These are phyloP conservation scores for Trididemnum nubilum DNA, from an alignment of 23 tunicate species.

Conservation along the genomic window DNA sequence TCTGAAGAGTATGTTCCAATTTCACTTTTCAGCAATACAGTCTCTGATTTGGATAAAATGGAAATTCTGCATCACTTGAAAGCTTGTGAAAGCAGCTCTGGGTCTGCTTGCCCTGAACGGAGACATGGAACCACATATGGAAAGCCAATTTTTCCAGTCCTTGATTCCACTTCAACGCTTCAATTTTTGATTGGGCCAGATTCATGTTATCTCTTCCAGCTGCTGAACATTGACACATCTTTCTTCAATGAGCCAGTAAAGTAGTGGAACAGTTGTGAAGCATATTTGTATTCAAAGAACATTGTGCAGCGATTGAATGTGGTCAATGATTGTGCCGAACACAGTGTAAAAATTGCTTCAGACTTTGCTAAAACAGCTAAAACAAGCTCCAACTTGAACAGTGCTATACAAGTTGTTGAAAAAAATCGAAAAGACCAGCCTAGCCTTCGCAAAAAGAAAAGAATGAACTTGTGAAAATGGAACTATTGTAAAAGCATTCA, in stretches of 20 bases:
- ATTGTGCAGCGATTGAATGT: neutral
- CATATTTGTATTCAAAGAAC: no score
- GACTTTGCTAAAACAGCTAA: neutral
- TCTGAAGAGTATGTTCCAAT: neutral
- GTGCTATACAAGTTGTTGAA: neutral
- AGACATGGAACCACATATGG: neutral
- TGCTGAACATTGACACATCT: neutral
- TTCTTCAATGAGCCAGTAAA: neutral
- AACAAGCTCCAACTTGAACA: neutral
- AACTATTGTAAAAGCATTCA: no score
- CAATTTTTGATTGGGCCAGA: neutral
- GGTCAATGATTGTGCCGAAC: neutral
- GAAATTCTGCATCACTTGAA: neutral
- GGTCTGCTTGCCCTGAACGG: neutral
- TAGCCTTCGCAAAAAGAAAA: no score
- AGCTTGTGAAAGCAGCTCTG: neutral
- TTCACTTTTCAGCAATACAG: neutral
- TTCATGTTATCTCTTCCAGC: neutral
- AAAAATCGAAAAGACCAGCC: no score
- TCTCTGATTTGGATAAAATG: neutral
- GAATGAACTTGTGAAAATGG: no score
- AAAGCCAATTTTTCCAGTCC: neutral
- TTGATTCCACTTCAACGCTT: neutral
- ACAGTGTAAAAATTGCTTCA: neutral
- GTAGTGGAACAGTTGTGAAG: neutral